These are phyloP conservation scores for Equus przewalskii DNA, from an alignment of 2,113 vertebrate species.

Conservation along the genomic window DNA sequence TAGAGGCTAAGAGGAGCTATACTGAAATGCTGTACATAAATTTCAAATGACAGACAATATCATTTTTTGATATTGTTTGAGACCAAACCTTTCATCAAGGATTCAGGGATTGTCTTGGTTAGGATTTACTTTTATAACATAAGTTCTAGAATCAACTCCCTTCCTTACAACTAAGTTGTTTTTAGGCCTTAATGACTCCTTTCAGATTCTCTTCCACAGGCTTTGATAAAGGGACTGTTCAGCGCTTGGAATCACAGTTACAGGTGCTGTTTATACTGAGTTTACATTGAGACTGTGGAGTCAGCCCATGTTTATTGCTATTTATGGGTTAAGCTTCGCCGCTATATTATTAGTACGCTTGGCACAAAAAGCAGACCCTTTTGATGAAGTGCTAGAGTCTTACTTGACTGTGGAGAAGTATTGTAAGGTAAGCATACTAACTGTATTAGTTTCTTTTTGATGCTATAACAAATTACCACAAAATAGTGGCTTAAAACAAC, in stretches of 20 bases:
- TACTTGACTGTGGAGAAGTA: not conserved
- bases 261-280: not conserved
- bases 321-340: not conserved
- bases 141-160: not conserved
- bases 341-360: not conserved
- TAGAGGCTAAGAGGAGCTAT: not conserved
- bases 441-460: not conserved
- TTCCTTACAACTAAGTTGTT: not conserved
- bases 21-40: not conserved
- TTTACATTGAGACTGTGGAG: not conserved
- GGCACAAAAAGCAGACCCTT: not conserved
- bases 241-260: not conserved
- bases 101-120: not conserved
- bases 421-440: not conserved
- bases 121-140: not conserved
- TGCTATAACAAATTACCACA: not conserved
- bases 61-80: not conserved
- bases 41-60: slow-evolving; percentile 7
- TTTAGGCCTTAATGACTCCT: not conserved
- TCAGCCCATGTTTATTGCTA: not conserved
- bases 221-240: not conserved
- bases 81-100: not conserved
- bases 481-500: not conserved
- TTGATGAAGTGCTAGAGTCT: not conserved
- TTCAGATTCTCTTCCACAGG: not conserved